Evolutionary conservation across 1,140 invertebrate genomes (phyloP).

Genomic region (Drosophila triauraria): DNA sequence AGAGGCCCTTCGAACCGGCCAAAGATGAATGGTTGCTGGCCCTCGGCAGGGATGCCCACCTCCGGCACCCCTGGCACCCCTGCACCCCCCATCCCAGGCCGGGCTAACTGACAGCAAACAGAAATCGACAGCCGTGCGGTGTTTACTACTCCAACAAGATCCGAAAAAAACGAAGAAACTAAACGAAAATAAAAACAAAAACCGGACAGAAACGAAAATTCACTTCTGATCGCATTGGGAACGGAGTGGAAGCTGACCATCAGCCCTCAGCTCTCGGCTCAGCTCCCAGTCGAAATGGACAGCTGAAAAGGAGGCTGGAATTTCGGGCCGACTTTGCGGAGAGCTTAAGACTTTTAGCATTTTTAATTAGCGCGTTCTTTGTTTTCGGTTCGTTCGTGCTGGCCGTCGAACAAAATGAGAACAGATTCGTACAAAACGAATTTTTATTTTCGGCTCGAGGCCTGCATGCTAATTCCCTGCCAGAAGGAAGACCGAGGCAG

Average conservation of each 20-base stretch:
- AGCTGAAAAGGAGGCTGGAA: conserved; percentile 83
- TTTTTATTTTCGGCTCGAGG: conserved; percentile 26
- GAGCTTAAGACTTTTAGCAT: conserved; percentile 81
- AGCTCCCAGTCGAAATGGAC: conserved; percentile 62
- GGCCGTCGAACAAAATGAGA: conserved; percentile 45
- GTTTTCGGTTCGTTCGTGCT: conserved; percentile 77
- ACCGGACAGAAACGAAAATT: conserved; percentile 40
- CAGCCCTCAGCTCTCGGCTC: conserved; percentile 29
- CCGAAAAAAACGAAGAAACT: conserved; percentile 43
- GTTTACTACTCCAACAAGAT: conserved; percentile 76
- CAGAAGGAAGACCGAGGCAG: conserved; percentile 1
- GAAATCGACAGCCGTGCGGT: conserved; percentile 76
- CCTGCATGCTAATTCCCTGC: conserved; percentile 47
- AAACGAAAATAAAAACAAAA: conserved; percentile 46
- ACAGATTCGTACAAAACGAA: conserved; percentile 57
- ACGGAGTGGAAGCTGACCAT: conserved; percentile 59
- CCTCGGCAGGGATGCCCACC: conserved; percentile 40
- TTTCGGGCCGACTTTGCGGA: conserved; percentile 51
- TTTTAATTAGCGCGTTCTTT: conserved; percentile 84
- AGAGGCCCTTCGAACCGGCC: conserved; percentile 70
- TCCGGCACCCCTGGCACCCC: background rate
- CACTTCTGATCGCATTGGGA: conserved; percentile 69
- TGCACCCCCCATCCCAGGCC: background rate
- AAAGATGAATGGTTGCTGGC: conserved; percentile 78
- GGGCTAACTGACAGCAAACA: conserved; percentile 73